These are phyloP conservation scores for Nansenia antarctica DNA, from an alignment of 2,113 vertebrate species.

Conservation along the genomic window DNA sequence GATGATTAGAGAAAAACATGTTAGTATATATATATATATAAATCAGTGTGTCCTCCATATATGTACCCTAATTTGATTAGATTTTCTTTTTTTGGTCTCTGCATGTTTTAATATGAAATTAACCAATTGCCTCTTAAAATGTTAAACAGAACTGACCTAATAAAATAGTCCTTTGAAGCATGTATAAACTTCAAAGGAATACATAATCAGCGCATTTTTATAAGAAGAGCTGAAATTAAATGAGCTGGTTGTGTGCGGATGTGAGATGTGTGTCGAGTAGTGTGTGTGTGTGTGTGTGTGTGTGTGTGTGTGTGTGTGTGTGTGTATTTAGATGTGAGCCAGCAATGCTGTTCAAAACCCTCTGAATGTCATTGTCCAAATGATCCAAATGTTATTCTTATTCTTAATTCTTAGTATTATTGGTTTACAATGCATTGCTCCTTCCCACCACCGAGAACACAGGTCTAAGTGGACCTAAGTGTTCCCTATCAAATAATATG, in stretches of 20 bases:
- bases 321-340: background rate
- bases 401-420: too few relatives aligned
- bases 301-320: conserved; percentile 5
- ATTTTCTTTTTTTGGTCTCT: conserved; percentile 24
- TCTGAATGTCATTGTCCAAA: too few relatives aligned
- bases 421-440: too few relatives aligned
- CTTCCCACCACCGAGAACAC: too few relatives aligned
- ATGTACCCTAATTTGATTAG: conserved; percentile 23
- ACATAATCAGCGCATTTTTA: conserved; percentile 38
- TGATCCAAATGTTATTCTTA: too few relatives aligned
- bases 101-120: conserved; percentile 26
- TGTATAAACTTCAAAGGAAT: conserved; percentile 56
- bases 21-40: too few relatives aligned
- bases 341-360: too few relatives aligned
- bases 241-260: background rate
- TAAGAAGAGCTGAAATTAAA: conserved; percentile 10
- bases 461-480: too few relatives aligned
- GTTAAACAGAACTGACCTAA: conserved; percentile 51
- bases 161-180: conserved; percentile 54
- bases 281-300: conserved; percentile 1
- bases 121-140: conserved; percentile 51
- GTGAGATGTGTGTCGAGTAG: background rate
- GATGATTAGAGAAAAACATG: background rate
- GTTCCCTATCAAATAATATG: too few relatives aligned
- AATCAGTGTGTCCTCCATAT: background rate